These are phyloP conservation scores for Coendou prehensilis DNA, from an alignment of 2,797 vertebrate species.

Conservation along the genomic window DNA sequence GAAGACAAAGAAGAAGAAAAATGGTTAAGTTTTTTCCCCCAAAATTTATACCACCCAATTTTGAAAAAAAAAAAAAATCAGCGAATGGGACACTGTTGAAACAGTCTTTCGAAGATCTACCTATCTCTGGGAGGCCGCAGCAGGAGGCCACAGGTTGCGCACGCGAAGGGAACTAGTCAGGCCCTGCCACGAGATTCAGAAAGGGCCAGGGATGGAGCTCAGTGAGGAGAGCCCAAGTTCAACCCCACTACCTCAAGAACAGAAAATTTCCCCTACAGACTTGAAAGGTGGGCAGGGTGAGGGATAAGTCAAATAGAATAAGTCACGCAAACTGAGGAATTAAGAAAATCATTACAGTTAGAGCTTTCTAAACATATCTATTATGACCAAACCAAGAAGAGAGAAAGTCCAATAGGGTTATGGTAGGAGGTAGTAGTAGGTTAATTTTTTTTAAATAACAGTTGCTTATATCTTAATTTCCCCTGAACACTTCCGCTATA, in stretches of 20 bases:
- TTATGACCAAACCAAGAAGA: not conserved
- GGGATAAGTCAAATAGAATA: conserved; percentile 35
- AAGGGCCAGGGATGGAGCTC: not conserved
- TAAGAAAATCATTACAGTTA: not conserved
- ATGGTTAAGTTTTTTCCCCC: not conserved
- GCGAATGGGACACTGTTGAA: not conserved
- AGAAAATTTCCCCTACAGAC: conserved; percentile 6
- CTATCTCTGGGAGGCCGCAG: not conserved
- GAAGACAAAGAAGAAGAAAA: not conserved
- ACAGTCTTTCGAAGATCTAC: conserved; percentile 16
- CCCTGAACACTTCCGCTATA: not conserved
- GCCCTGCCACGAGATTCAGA: not conserved
- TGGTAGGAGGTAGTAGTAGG: not conserved
- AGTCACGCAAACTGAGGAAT: conserved; percentile 13
- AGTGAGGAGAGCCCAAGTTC: not conserved
- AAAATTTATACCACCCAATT: conserved; percentile 29
- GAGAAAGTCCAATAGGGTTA: not conserved
- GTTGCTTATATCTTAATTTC: not conserved
- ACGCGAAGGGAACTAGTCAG: not conserved
- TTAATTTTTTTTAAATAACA: not conserved
- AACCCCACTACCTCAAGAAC: not conserved
- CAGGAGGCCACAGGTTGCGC: not conserved
- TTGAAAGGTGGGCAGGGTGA: not conserved
- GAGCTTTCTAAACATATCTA: not conserved
- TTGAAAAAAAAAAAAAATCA: not conserved